Base-by-base conservation (phyloP, 2,888 invertebrate genomes). In the Trichacis sp. region DNA sequence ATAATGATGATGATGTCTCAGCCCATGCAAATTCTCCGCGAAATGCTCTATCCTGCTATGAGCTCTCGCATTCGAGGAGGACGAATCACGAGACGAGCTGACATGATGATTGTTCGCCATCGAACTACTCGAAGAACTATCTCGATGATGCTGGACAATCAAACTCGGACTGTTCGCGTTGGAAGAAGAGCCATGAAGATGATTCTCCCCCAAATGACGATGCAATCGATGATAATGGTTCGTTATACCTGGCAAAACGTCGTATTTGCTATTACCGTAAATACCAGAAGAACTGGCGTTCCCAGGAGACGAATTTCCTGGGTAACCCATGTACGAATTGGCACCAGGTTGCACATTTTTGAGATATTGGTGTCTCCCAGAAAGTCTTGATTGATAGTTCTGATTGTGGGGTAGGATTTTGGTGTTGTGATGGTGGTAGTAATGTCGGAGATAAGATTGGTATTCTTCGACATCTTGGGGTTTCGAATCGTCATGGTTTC, bases 41-140 rank as follows among this genome's bases (percentile, higher is more conserved):
- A 76, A 68, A 54, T 79, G 79, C 46, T 82, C 81, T 33, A 78
- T 53, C 17, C 78, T 71, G 30, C 77, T 77, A 54, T 79, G 80
- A 11, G 74, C 71, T 9, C 79, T 73, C 2, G 77, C 74, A 38
- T 77, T 80, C 11, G 81, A 80, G 11, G 81, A 76, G 1, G 81
- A 78, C 9, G 81, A 82, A 6, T 33, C 33, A n/a, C 33, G 33
- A 15, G 77, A 79, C 6, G 80, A 81, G 15, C 75, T 75, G 43
- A 74, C 73, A 52, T 75, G 77, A 63, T 80, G 78, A 66, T 79
- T 77, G 66, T 77, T 71, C 1, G 63, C 56, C 11, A 77, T 75
- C 11, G 76, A 78, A 1, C 72, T 73, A 17, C 76, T 77, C 5
- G 75, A 65, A 14, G 71, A 74, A 20, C 72, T 74, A 17, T 71